A percentile compares a stretch with the other conserved stretches of the same genome.
Evolutionary conservation across 2,797 vertebrate genomes (phyloP).

Genomic region (Pangasius sanitwongsei): DNA sequence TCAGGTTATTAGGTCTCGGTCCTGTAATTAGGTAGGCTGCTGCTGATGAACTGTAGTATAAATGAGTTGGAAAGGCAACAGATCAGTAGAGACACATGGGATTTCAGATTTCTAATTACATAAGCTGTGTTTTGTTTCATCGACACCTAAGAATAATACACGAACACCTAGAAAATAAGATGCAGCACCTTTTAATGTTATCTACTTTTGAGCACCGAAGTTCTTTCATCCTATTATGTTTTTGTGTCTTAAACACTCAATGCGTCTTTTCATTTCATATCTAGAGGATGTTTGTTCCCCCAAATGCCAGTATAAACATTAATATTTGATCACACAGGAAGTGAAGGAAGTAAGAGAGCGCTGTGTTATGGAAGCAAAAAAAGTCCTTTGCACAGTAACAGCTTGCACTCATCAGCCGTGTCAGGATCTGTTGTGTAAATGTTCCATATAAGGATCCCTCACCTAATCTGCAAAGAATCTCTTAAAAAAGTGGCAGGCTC

Average conservation of each 20-base stretch:
- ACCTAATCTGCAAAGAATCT: conserved; percentile 34
- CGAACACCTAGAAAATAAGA: background rate
- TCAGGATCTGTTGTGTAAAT: conserved; percentile 31
- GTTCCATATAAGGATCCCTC: conserved; percentile 57
- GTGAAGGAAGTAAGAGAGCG: background rate
- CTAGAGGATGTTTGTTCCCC: too few relatives aligned
- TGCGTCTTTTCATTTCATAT: too few relatives aligned
- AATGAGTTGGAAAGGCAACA: background rate
- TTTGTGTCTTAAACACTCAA: too few relatives aligned
- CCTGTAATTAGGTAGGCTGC: too few relatives aligned
- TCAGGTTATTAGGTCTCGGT: too few relatives aligned
- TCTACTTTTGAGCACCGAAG: too few relatives aligned
- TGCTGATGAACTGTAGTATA: background rate
- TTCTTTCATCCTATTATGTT: too few relatives aligned
- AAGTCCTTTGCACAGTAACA: conserved; percentile 12
- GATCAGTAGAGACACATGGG: background rate
- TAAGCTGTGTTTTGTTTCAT: background rate
- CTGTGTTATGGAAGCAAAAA: conserved; percentile 21
- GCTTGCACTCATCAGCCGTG: conserved; percentile 32
- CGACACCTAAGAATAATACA: background rate
- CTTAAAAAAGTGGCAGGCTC: conserved; percentile 34
- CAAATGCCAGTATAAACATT: too few relatives aligned
- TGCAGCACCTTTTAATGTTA: too few relatives aligned
- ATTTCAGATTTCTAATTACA: background rate
- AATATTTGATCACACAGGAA: too few relatives aligned